A percentile compares a stretch with the other conserved stretches of the same genome.
Conservation (phyloP, 2,888 invertebrate genomes). For the Synanthedon tipuliformis region DNA sequence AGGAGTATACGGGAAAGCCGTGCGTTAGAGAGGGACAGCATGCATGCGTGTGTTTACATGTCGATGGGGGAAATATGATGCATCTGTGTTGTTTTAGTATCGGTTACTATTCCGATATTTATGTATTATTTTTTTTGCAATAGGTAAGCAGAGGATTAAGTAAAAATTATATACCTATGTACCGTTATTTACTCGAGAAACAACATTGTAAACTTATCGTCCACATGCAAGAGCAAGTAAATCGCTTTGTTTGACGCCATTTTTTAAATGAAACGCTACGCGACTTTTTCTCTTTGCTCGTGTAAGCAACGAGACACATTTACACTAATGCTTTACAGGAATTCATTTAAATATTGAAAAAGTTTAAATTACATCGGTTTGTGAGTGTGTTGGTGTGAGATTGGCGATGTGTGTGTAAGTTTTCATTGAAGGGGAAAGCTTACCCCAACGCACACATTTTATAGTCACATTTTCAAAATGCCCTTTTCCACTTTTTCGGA, state of each 20-base stretch:
- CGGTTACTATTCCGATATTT: conserved; percentile 60
- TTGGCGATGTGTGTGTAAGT: conserved; percentile 30
- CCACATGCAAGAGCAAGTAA: too few species aligned
- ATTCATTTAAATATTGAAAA: neutral
- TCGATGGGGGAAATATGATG: conserved; percentile 61
- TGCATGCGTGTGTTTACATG: conserved; percentile 51
- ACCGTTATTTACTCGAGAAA: neutral
- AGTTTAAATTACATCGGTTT: conserved; percentile 1
- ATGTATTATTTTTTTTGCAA: conserved; percentile 41
- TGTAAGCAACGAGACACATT: neutral
- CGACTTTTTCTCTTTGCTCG: too few species aligned
- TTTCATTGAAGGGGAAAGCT: conserved; percentile 50
- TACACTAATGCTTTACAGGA: neutral
- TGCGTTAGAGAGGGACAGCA: conserved; percentile 25
- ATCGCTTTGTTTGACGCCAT: too few species aligned
- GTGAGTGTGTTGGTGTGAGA: conserved; percentile 4
- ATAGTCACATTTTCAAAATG: conserved; percentile 46
- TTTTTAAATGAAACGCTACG: too few species aligned
- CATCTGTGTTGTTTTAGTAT: conserved; percentile 65
- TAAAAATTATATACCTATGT: conserved; percentile 11
- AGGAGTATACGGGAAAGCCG: conserved; percentile 31
- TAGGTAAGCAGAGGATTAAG: conserved; percentile 45
- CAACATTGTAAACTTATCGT: too few species aligned
- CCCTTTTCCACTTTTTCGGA: conserved; percentile 39
- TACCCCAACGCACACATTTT: conserved; percentile 33